phyloP scores from a whole-genome alignment of 2,797 vertebrate genomes.

The Eulemur mongoz region DNA sequence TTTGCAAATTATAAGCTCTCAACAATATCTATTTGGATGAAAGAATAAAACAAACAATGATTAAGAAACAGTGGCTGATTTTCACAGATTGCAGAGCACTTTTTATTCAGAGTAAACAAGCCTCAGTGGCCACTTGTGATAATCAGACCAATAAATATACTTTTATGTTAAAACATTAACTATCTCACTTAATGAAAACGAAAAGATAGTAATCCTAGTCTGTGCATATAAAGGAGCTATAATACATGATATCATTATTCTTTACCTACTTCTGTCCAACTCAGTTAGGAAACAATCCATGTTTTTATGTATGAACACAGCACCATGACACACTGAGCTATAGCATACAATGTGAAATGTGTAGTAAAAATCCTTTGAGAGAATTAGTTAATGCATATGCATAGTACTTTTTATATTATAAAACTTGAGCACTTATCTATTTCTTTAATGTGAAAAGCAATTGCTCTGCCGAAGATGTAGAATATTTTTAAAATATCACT shows the following conservation, averaged over 20 bases:
- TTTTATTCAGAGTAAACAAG: slow-evolving; percentile 3
- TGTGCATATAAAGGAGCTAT: not conserved
- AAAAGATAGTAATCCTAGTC: not conserved
- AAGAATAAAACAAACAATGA: not conserved
- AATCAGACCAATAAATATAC: slow-evolving; percentile 5
- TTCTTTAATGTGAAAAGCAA: slow-evolving; percentile 47
- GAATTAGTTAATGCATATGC: not conserved
- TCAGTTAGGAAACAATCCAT: not conserved
- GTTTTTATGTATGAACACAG: not conserved
- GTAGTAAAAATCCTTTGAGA: not conserved
- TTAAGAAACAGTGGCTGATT: not conserved
- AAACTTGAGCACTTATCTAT: not conserved
- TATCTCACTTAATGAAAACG: not conserved
- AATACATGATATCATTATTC: not conserved
- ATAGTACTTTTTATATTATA: not conserved
- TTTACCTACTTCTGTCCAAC: not conserved
- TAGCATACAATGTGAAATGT: not conserved
- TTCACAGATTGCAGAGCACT: not conserved
- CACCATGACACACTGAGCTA: not conserved
- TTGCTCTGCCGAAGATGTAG: not conserved
- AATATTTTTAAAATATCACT: slow-evolving; percentile 53
- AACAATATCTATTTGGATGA: not conserved
- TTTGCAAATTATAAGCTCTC: not conserved
- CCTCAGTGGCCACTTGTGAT: not conserved
- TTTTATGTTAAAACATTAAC: not conserved